phyloP scores from a whole-genome alignment of 2,888 invertebrate species.

The Eristalis intricaria region DNA sequence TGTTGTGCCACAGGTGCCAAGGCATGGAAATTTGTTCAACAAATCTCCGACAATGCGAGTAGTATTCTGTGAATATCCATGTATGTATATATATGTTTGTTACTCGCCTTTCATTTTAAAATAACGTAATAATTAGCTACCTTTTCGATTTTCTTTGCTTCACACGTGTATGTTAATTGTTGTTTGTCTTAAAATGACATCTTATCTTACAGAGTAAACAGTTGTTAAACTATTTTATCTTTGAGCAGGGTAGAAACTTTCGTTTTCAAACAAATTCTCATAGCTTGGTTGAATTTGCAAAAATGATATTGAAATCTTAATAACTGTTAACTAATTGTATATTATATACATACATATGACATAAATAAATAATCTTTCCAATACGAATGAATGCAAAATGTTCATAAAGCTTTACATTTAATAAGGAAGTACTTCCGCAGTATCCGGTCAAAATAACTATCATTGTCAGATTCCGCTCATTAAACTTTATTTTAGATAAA shows the following conservation, averaged over 20 bases:
- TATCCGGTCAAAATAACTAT: not conserved
- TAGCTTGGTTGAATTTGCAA: no score
- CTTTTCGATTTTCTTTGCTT: not conserved
- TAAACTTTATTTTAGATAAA: not conserved
- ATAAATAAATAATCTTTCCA: no score
- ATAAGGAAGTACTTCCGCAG: no score
- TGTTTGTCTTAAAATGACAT: not conserved
- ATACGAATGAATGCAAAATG: no score
- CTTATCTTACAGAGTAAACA: not conserved
- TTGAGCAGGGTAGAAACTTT: not conserved
- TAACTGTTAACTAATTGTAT: no score
- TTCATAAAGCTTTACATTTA: no score
- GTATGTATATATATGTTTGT: not conserved
- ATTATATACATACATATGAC: no score
- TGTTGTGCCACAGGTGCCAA: no score
- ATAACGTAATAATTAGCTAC: not conserved
- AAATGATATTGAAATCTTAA: no score
- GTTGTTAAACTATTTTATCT: not conserved
- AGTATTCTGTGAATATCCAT: no score
- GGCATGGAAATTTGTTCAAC: no score
- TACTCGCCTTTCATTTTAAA: not conserved
- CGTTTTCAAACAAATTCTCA: not conserved
- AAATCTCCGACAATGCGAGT: no score
- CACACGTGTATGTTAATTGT: not conserved
- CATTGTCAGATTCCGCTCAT: constrained; percentile 4